Evolutionary conservation across 2,888 invertebrate genomes (phyloP).

Genomic region (Melanchra persicariae): DNA sequence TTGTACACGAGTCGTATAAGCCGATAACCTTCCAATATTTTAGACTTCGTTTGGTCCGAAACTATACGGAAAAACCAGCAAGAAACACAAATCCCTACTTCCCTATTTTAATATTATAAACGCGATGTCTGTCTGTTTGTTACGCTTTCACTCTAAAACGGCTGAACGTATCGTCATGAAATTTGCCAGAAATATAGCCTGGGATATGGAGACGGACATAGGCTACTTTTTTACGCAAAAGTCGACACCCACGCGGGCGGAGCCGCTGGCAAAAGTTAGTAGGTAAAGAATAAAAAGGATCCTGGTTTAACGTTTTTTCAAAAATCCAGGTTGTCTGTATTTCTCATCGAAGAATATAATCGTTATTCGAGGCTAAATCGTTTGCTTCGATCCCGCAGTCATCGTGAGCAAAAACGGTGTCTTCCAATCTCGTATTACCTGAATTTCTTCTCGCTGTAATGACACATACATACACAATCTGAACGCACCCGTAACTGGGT

Average conservation of each 20-base stretch:
- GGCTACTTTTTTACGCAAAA: too few relatives aligned
- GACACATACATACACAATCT: constrained; percentile 41
- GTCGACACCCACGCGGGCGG: too few relatives aligned
- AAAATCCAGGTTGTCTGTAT: too few relatives aligned
- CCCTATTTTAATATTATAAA: too few relatives aligned
- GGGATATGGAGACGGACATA: too few relatives aligned
- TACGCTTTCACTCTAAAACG: too few relatives aligned
- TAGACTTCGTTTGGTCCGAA: background rate
- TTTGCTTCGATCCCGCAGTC: constrained; percentile 2
- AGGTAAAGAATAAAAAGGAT: too few relatives aligned
- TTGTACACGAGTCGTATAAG: background rate
- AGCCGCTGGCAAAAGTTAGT: too few relatives aligned
- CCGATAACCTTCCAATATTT: background rate
- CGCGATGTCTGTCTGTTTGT: too few relatives aligned
- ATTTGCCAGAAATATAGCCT: too few relatives aligned
- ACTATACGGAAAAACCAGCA: background rate
- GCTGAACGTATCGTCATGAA: too few relatives aligned
- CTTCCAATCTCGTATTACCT: constrained; percentile 43
- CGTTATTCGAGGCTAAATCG: background rate
- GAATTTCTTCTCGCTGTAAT: constrained; percentile 52
- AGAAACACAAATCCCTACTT: background rate
- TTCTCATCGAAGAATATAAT: constrained; percentile 11
- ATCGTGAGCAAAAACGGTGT: constrained; percentile 24
- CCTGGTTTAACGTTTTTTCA: too few relatives aligned
- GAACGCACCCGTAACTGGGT: background rate